phyloP scores from a whole-genome alignment of 2,113 vertebrate genomes.

The Hypocryptadius cinnamomeus region DNA sequence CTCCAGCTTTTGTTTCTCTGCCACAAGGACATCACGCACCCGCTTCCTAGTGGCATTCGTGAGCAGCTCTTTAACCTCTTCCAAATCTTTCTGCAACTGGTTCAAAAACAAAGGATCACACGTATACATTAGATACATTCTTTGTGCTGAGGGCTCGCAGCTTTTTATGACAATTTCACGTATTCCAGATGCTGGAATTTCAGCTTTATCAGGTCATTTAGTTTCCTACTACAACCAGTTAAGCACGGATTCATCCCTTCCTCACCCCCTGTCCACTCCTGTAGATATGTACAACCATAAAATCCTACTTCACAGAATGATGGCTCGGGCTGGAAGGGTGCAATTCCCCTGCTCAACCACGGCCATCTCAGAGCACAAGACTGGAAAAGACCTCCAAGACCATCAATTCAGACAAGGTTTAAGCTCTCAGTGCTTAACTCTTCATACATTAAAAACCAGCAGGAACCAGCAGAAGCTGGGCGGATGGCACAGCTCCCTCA shows the following conservation, averaged over 20 bases:
- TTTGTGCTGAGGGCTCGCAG: not conserved
- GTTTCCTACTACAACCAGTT: too few relatives aligned
- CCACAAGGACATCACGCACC: slow-evolving; percentile 75
- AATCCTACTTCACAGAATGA: not conserved
- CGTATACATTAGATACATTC: rapidly evolving
- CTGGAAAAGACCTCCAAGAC: not conserved
- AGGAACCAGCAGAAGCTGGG: not conserved
- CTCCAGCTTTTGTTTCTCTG: slow-evolving; percentile 86
- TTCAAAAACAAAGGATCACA: not conserved
- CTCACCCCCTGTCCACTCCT: too few relatives aligned
- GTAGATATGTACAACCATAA: rapidly evolving
- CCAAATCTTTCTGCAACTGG: slow-evolving; percentile 85
- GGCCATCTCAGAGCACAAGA: not conserved
- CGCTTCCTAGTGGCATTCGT: slow-evolving; percentile 79
- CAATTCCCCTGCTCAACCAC: not conserved
- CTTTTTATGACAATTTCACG: not conserved
- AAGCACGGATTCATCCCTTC: not conserved
- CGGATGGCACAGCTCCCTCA: not conserved
- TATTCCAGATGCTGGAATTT: rapidly evolving
- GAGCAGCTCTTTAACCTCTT: slow-evolving; percentile 80
- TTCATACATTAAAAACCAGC: not conserved
- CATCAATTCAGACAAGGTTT: not conserved
- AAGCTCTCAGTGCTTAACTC: not conserved
- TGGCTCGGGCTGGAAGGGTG: not conserved
- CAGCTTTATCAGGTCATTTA: not conserved